Conservation (phyloP, 2,113 vertebrate genomes). For the Canis aureus region DNA sequence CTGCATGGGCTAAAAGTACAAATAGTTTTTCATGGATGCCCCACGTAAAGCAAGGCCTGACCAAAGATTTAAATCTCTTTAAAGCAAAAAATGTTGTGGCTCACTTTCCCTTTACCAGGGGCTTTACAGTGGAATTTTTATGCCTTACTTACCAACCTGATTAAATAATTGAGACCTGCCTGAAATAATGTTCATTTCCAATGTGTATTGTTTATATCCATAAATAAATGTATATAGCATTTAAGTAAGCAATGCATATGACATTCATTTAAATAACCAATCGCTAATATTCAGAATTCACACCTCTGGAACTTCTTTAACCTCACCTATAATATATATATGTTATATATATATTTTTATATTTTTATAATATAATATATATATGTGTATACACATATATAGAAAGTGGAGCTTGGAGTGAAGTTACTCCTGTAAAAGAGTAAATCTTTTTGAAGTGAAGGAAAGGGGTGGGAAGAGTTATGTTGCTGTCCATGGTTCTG, state of each 20-base stretch:
- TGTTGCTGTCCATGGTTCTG: conserved; percentile 62
- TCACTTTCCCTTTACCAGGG: background rate
- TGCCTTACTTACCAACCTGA: background rate
- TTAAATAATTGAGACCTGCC: background rate
- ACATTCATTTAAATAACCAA: background rate
- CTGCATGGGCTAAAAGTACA: background rate
- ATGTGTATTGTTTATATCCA: background rate
- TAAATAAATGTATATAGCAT: background rate
- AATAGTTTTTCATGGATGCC: background rate
- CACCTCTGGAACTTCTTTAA: background rate
- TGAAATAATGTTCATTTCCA: background rate
- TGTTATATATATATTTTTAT: too few species aligned
- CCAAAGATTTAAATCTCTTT: background rate
- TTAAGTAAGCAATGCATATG: too few species aligned
- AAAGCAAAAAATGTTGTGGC: background rate
- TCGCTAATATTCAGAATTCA: background rate
- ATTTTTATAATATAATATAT: too few species aligned
- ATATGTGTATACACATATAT: too few species aligned
- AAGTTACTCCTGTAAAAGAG: background rate
- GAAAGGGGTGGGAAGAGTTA: accelerated
- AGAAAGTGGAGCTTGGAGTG: background rate
- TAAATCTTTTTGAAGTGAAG: background rate
- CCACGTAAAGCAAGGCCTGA: background rate
- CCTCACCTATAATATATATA: background rate
- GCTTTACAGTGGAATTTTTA: background rate